These are phyloP conservation scores for Butastur rufipennis DNA, from an alignment of 2,113 vertebrate genomes.

Conservation along the genomic window DNA sequence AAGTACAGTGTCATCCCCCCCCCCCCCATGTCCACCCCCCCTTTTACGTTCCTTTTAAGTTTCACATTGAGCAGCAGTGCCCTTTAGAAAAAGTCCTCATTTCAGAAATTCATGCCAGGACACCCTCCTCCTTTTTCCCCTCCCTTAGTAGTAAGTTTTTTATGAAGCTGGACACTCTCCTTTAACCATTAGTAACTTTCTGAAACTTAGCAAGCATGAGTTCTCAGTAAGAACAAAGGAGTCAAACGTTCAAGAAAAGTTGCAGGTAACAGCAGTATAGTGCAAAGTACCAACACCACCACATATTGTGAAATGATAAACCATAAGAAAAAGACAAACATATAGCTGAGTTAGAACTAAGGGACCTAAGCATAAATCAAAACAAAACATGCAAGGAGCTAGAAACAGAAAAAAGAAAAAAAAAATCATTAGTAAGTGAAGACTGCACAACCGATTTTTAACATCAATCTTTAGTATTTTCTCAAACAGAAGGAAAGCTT, in stretches of 20 bases:
- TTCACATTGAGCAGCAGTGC: neutral
- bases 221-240: neutral
- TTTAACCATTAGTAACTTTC: constrained; percentile 3
- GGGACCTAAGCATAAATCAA: neutral
- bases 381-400: neutral
- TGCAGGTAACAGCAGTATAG: neutral
- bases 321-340: neutral
- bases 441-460: neutral
- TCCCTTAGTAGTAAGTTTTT: neutral
- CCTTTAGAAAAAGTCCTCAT: neutral
- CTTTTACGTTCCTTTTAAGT: neutral
- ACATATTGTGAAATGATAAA: neutral
- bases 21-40: too few relatives aligned
- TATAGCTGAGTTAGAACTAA: neutral
- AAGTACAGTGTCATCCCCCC: neutral
- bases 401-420: neutral
- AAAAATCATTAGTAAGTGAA: neutral
- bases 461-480: neutral
- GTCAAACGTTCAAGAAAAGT: neutral
- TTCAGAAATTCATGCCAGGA: neutral
- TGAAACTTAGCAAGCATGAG: neutral
- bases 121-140: neutral
- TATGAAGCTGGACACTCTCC: neutral
- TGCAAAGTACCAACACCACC: neutral
- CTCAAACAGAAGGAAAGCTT: neutral